Conservation (phyloP, 1,140 invertebrate species). For the Bombus affinis region DNA sequence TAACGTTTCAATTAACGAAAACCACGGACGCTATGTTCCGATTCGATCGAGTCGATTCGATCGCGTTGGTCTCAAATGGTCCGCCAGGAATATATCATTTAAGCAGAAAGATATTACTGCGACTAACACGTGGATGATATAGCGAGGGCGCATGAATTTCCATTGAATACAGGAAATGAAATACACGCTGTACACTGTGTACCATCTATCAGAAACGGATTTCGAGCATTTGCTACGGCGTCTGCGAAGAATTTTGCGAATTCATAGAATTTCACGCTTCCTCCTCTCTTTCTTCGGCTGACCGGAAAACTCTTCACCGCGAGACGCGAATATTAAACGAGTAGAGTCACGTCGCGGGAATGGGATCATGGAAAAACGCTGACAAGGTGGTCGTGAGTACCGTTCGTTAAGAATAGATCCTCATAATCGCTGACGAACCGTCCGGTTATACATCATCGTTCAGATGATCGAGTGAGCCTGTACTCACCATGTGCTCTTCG, state of each 20-base stretch:
- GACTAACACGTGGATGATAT: conserved; percentile 24
- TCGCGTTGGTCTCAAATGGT: neutral
- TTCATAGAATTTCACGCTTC: conserved; percentile 28
- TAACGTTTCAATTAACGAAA: conserved; percentile 10
- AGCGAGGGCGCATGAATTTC: conserved; percentile 13
- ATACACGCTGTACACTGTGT: neutral
- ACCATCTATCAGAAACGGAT: conserved; percentile 33
- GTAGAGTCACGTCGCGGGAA: neutral
- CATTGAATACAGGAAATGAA: conserved; percentile 38
- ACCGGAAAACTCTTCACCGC: neutral
- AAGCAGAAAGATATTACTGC: conserved; percentile 41
- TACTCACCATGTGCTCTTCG: neutral
- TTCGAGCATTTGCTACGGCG: neutral
- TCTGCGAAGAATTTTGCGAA: conserved; percentile 21
- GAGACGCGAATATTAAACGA: conserved; percentile 10
- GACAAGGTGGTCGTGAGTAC: conserved; percentile 42
- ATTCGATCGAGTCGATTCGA: neutral
- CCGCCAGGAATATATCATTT: conserved; percentile 40
- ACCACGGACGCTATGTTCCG: too few relatives aligned
- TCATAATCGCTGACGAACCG: conserved; percentile 57
- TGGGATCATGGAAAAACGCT: conserved; percentile 49
- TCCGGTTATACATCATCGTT: conserved; percentile 37
- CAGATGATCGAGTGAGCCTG: conserved; percentile 24
- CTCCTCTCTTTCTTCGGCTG: neutral
- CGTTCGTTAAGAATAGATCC: conserved; percentile 57